phyloP scores from a whole-genome alignment of 2,113 vertebrate species.

The Indicator maculatus region DNA sequence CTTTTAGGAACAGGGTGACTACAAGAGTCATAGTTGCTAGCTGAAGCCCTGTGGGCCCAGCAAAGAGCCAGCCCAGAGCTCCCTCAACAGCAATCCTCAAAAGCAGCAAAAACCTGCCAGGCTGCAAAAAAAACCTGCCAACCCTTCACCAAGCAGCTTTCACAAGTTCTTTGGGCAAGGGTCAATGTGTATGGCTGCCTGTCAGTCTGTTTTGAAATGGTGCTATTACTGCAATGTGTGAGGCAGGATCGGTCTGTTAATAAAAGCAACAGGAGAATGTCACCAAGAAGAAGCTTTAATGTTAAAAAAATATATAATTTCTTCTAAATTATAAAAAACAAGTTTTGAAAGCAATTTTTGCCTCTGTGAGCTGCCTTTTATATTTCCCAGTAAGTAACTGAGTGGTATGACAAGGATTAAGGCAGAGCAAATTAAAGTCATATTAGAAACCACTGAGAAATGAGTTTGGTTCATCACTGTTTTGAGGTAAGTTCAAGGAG shows the following conservation, averaged over 20 bases:
- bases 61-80: neutral
- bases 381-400: constrained; percentile 3
- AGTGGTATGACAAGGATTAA: constrained; percentile 8
- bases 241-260: neutral
- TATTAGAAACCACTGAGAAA: constrained; percentile 10
- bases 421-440: neutral
- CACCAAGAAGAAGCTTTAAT: neutral
- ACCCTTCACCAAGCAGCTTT: neutral
- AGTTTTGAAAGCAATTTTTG: neutral
- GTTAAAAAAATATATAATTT: neutral
- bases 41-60: neutral
- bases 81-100: neutral
- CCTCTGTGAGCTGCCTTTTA: neutral
- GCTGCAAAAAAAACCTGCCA: neutral
- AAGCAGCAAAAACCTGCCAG: neutral
- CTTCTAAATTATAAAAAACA: neutral
- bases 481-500: neutral
- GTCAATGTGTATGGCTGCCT: neutral
- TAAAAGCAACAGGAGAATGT: neutral
- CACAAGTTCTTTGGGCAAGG: neutral
- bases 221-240: neutral
- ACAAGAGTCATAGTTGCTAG: neutral
- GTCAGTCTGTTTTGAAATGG: neutral
- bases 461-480: neutral
- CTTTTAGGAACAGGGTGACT: neutral